Conservation (phyloP, 2,113 vertebrate species). For the Mionectes macconnelli region DNA sequence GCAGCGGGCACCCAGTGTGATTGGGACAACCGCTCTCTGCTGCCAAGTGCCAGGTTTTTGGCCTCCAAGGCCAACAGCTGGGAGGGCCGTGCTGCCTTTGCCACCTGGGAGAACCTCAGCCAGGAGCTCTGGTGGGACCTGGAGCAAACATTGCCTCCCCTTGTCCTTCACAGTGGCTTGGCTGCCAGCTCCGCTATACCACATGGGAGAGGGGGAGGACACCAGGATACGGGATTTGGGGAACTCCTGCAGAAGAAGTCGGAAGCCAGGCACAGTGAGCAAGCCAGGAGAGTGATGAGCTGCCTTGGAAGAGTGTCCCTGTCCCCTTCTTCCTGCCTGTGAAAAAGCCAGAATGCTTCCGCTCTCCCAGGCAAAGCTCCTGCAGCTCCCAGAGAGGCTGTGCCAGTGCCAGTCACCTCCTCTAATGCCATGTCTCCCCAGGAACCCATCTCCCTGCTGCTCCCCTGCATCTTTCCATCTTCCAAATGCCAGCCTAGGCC, state of each 20-base stretch:
- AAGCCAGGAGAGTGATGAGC: rapidly evolving
- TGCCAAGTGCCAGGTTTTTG: not conserved
- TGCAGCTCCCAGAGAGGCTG: not conserved
- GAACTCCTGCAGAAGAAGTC: not conserved
- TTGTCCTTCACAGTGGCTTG: not conserved
- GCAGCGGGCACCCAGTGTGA: not conserved
- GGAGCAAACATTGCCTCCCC: not conserved
- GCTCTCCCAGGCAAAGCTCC: not conserved
- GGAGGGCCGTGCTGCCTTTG: not conserved
- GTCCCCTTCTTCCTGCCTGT: rapidly evolving
- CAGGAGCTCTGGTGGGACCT: not conserved
- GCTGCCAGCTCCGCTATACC: not conserved
- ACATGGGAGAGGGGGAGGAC: not conserved
- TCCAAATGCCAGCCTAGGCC: not conserved
- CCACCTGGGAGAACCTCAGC: not conserved
- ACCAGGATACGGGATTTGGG: not conserved
- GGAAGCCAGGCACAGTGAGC: rapidly evolving
- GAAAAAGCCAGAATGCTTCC: not conserved
- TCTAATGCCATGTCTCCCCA: not conserved
- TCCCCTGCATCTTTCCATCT: not conserved
- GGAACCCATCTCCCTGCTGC: not conserved
- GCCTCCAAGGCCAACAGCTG: not conserved
- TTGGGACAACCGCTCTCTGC: not conserved
- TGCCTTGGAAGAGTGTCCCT: rapidly evolving
- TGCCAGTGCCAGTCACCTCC: not conserved